These are phyloP conservation scores for Amorpha juglandis DNA, from an alignment of 2,888 invertebrate species.

Conservation along the genomic window DNA sequence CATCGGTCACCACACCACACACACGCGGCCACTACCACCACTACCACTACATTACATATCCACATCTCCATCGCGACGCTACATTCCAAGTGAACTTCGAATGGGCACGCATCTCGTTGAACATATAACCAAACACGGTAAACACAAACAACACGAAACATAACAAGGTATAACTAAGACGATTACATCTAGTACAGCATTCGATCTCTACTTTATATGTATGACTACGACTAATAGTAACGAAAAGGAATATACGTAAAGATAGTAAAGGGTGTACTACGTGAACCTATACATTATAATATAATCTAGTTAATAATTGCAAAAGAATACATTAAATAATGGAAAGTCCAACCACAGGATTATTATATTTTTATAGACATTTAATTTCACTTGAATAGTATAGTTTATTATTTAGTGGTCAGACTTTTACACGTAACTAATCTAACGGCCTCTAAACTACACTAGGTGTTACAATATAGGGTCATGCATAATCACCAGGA, in stretches of 20 bases:
- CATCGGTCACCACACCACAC: background rate
- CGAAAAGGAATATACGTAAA: slow-evolving; percentile 24
- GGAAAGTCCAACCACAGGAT: slow-evolving; percentile 24
- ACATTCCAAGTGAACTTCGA: slow-evolving; percentile 7
- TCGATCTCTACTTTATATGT: slow-evolving; percentile 21
- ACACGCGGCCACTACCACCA: background rate
- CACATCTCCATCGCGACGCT: slow-evolving; percentile 3
- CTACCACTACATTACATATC: slow-evolving; percentile 5
- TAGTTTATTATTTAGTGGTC: slow-evolving; percentile 14
- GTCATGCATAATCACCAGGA: slow-evolving; percentile 25
- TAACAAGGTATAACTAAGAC: slow-evolving; percentile 21
- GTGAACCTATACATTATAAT: slow-evolving; percentile 24
- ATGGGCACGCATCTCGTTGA: slow-evolving; percentile 1
- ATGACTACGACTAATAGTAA: slow-evolving; percentile 23
- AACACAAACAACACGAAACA: slow-evolving; percentile 9
- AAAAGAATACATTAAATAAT: slow-evolving; percentile 24
- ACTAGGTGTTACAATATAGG: slow-evolving; percentile 23
- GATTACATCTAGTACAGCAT: slow-evolving; percentile 24
- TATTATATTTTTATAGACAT: slow-evolving; percentile 22
- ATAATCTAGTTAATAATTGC: slow-evolving; percentile 21
- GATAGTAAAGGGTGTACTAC: slow-evolving; percentile 24
- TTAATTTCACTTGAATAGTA: slow-evolving; percentile 20
- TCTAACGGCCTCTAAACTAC: slow-evolving; percentile 22
- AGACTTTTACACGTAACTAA: slow-evolving; percentile 24
- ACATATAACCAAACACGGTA: slow-evolving; percentile 10